Percentiles rank a stretch among this genome's conserved stretches.
phyloP scores from a whole-genome alignment of 37 sponge, comb jelly and placozoan species.

The Beroe forskalii region DNA sequence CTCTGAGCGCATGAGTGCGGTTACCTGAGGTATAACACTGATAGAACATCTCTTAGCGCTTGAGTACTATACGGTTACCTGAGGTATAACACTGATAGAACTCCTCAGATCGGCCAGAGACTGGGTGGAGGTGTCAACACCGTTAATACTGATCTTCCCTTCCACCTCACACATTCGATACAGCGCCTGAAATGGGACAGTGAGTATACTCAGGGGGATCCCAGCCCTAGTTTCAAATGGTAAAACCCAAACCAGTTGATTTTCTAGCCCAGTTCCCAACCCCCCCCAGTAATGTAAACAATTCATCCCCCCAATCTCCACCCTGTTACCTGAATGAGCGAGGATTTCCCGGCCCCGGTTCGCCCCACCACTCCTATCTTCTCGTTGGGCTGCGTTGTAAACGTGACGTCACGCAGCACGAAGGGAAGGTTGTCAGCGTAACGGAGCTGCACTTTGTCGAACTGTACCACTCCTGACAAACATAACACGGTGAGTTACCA shows the following conservation, averaged over 20 bases:
- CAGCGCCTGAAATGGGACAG: background rate
- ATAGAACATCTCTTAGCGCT: no score
- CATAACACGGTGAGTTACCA: background rate
- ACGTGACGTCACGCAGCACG: background rate
- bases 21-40: slow-evolving; percentile 63
- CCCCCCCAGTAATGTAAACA: no score
- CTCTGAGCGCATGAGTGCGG: no score
- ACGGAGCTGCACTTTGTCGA: slow-evolving; percentile 8
- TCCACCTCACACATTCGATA: slow-evolving; percentile 47
- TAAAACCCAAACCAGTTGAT: no score
- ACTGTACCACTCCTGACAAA: slow-evolving; percentile 32
- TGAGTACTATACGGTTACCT: slow-evolving; percentile 26
- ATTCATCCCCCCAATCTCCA: no score
- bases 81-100: slow-evolving; percentile 51
- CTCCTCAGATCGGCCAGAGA: slow-evolving; percentile 3
- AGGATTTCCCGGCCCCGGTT: slow-evolving; percentile 49
- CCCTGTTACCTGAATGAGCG: slow-evolving; percentile 43
- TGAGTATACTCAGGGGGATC: no score
- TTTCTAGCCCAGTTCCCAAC: no score
- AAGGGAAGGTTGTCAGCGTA: slow-evolving; percentile 6
- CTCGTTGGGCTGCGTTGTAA: slow-evolving; percentile 22
- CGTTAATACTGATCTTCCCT: background rate
- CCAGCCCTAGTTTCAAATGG: no score
- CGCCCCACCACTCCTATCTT: slow-evolving; percentile 48
- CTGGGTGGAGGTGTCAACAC: slow-evolving; percentile 16